Evolutionary conservation across 2,113 vertebrate genomes (phyloP), one percentile per base, ranked within the genome.

Genomic region (Thermophis baileyi): DNA sequence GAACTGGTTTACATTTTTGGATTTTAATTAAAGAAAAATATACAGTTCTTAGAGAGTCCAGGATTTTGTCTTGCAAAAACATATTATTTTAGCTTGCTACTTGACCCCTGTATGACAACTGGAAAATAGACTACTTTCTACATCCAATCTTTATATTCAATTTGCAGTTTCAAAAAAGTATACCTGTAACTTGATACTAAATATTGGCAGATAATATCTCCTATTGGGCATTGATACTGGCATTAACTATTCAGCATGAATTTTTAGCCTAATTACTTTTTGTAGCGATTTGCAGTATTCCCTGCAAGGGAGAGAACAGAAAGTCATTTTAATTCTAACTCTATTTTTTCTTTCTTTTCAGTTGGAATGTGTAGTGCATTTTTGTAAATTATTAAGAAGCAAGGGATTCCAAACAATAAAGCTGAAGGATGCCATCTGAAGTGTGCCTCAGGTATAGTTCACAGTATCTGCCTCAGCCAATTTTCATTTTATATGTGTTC

Each of bases 401-500:
- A 94, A 94, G 94, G 93, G 95, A 96, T 60, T 96, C 92, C 60
- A 94, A 97, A 96, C 97, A 96, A 74, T 88, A 95, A 95, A 97
- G 96, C 90, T 97, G 97, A 97, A 99, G 95, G 96, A 99, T 99
- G 99, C 98, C 99, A 89, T 99, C 99, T 95, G 98, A 99, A 97
- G 98, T 98, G 96, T 98, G 98, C 97, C 97, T 98, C 97, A 98
- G 99, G 98, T 99, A 98, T 60, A 94, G 95, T 96, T 94, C 50
- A 91, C 85, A 25, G 85, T 63, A 60, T 91, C 35, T 4, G 63
- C 87, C 55, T 69, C 46, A 87, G 46, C 47, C 47, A 87, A 35
- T 63, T 90, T 90, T 87, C n/a, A 60, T 90, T 87, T 30, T 44
- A 24, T 30, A 14, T 86, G 44, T 57, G 6, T 60, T 27, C 54